A percentile compares a stretch with the other conserved stretches of the same genome.
These are phyloP conservation scores for Sebastes reedi DNA, from an alignment of 2,797 vertebrate species.

Conservation along the genomic window DNA sequence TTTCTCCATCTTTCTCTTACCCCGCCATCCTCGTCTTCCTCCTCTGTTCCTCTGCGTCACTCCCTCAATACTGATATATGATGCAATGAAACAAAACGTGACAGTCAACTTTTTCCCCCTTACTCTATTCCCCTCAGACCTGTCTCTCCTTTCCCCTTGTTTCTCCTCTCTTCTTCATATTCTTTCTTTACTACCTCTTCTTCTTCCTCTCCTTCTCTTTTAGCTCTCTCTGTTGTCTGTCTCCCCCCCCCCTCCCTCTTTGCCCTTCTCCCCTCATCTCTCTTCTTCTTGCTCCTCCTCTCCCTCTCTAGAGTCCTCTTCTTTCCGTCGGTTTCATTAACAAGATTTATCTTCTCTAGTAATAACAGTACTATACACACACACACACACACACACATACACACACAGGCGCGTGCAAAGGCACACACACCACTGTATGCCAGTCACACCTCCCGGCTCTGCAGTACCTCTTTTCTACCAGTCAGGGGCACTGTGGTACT, in stretches of 20 bases:
- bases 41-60: constrained; percentile 36
- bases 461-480: constrained; percentile 53
- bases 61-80: constrained; percentile 47
- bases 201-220: background rate
- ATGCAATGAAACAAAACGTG: constrained; percentile 52
- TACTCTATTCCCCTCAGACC: constrained; percentile 15
- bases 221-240: background rate
- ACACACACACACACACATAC: background rate
- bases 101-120: constrained; percentile 35
- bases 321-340: constrained; percentile 74
- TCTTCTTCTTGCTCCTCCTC: constrained; percentile 43
- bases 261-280: constrained; percentile 26
- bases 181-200: constrained; percentile 5
- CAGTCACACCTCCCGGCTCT: background rate
- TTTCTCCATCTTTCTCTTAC: constrained; percentile 33
- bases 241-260: background rate
- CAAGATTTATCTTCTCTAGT: constrained; percentile 71
- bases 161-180: constrained; percentile 10
- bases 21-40: constrained; percentile 25
- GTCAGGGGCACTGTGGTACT: constrained; percentile 64
- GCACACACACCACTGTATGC: background rate
- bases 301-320: constrained; percentile 61
- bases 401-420: background rate
- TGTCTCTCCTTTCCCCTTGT: background rate
- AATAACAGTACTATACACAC: constrained; percentile 64